Percentiles rank a stretch among this genome's conserved stretches.
Conservation (phyloP, 2,888 invertebrate genomes). For the Petrolisthes manimaculis region DNA sequence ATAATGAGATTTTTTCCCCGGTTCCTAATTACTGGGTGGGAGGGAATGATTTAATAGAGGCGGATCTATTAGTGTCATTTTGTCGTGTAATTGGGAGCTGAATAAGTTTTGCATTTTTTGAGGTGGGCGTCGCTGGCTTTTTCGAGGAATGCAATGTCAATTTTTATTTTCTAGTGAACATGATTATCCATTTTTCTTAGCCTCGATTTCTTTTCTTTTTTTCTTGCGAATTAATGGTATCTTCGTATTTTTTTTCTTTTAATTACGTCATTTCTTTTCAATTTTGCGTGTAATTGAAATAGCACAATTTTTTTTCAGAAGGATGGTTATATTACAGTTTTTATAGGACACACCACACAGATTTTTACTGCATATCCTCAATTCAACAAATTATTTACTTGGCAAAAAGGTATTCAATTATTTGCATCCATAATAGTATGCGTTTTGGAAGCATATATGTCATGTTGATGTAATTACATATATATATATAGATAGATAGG, state of each 20-base stretch:
- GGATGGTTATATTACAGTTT: too few relatives aligned
- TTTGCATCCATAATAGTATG: too few relatives aligned
- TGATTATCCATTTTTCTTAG: background rate
- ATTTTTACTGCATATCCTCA: too few relatives aligned
- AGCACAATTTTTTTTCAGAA: too few relatives aligned
- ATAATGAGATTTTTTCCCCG: background rate
- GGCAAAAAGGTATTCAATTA: too few relatives aligned
- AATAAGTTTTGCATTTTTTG: background rate
- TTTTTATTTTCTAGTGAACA: background rate
- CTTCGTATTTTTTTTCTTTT: background rate
- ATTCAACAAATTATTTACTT: too few relatives aligned
- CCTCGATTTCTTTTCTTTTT: background rate
- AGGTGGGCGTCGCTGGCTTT: background rate
- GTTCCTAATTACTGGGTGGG: background rate
- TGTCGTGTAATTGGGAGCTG: background rate
- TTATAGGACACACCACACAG: too few relatives aligned
- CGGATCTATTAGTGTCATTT: background rate
- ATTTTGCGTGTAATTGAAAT: too few relatives aligned
- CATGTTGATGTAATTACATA: too few relatives aligned
- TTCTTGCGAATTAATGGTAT: background rate
- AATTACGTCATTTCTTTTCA: too few relatives aligned
- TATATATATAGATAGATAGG: too few relatives aligned
- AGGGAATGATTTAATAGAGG: background rate
- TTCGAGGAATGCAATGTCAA: background rate
- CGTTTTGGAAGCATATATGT: too few relatives aligned